Evolutionary conservation across 2,888 invertebrate genomes (phyloP).

Genomic region (Pseudococcus viburni): DNA sequence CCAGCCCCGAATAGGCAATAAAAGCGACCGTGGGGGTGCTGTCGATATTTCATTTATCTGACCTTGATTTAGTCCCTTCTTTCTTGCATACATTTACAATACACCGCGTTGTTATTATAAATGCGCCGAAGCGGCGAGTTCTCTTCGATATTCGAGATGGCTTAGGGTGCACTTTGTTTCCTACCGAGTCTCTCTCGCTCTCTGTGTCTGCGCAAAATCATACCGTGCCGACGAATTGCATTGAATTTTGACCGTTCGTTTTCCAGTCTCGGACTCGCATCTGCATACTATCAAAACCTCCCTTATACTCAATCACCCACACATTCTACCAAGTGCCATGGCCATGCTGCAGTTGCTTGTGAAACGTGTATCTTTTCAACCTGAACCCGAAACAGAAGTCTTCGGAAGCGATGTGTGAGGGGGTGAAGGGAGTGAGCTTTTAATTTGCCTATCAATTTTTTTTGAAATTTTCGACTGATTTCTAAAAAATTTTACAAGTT

Average conservation of each 20-base stretch:
- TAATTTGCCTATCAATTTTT: no score
- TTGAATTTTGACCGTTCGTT: slow-evolving; percentile 8
- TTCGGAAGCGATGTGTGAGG: background rate
- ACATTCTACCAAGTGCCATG: background rate
- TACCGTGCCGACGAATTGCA: slow-evolving; percentile 11
- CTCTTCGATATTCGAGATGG: slow-evolving; percentile 50
- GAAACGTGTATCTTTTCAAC: background rate
- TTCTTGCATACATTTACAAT: slow-evolving; percentile 60
- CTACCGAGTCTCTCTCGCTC: background rate
- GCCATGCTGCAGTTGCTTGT: background rate
- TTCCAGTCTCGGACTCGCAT: background rate
- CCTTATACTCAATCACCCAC: background rate
- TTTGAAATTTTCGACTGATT: no score
- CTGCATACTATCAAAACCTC: slow-evolving; percentile 41
- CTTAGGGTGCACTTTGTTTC: slow-evolving; percentile 44
- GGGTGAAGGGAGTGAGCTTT: no score
- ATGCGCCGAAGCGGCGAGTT: background rate
- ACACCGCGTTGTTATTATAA: slow-evolving; percentile 61
- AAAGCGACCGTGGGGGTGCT: slow-evolving; percentile 65
- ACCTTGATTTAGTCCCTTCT: slow-evolving; percentile 65
- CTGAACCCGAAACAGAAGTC: background rate
- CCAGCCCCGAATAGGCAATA: slow-evolving; percentile 38
- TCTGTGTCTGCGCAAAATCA: slow-evolving; percentile 43
- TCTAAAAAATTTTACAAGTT: no score
- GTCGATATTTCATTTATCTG: slow-evolving; percentile 64